phyloP scores from a whole-genome alignment of 1,140 invertebrate species.

The Hyphantria cunea region DNA sequence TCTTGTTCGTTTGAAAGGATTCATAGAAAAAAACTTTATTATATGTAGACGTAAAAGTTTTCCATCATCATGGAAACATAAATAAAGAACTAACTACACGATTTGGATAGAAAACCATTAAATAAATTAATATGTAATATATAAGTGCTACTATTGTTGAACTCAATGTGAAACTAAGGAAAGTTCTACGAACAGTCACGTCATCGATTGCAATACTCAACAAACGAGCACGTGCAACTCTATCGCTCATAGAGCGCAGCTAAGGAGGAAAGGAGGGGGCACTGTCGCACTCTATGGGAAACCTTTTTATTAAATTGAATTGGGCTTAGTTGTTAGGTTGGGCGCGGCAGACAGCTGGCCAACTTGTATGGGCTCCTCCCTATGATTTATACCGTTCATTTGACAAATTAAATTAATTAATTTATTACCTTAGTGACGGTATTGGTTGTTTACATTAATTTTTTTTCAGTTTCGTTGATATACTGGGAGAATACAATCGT shows the following conservation, averaged over 20 bases:
- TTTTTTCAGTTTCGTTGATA: too few species aligned
- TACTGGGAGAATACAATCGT: too few species aligned
- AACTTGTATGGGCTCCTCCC: conserved; percentile 70
- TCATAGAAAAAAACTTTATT: too few species aligned
- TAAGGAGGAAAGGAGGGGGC: conserved; percentile 7
- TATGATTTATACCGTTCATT: conserved; percentile 59
- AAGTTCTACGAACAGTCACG: conserved; percentile 33
- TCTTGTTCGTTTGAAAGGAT: too few species aligned
- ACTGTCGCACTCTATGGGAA: conserved; percentile 45
- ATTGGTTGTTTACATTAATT: conserved; percentile 18
- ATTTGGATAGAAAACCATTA: too few species aligned
- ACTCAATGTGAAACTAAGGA: conserved; percentile 46
- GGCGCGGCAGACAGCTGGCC: conserved; percentile 58
- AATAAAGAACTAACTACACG: too few species aligned
- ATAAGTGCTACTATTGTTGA: not conserved
- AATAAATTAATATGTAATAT: too few species aligned
- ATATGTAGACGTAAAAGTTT: too few species aligned
- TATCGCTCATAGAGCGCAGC: conserved; percentile 20
- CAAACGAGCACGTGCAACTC: conserved; percentile 50
- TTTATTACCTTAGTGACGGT: conserved; percentile 4
- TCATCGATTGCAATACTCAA: conserved; percentile 49
- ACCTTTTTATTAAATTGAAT: conserved; percentile 76
- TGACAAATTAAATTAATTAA: conserved; percentile 65
- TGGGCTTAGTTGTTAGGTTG: conserved; percentile 11
- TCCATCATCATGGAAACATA: too few species aligned